Evolutionary conservation across 2,113 vertebrate genomes (phyloP).

Genomic region (Eulemur rufifrons): DNA sequence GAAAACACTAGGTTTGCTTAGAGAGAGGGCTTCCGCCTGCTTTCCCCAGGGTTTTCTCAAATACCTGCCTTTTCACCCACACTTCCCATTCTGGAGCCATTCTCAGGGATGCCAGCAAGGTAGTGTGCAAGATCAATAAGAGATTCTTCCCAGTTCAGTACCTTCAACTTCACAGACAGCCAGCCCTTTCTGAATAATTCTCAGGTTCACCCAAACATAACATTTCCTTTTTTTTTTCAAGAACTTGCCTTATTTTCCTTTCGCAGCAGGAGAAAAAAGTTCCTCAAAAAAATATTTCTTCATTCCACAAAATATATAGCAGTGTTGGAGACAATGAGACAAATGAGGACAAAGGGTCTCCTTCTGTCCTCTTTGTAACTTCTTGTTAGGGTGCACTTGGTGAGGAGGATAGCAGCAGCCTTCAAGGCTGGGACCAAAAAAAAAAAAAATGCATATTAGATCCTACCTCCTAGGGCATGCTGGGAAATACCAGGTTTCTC

Average conservation of each 20-base stretch:
- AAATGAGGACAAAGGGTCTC: background rate
- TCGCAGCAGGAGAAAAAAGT: background rate
- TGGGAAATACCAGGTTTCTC: background rate
- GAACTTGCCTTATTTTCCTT: background rate
- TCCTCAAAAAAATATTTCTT: background rate
- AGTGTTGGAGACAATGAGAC: background rate
- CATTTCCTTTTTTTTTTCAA: background rate
- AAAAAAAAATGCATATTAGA: fast-evolving
- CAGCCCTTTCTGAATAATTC: background rate
- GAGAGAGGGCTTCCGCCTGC: background rate
- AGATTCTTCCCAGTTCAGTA: background rate
- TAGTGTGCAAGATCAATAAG: background rate
- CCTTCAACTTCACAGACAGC: background rate
- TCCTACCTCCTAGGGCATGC: background rate
- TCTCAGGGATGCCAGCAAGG: background rate
- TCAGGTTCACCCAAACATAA: background rate
- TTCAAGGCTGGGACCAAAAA: background rate
- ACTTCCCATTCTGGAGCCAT: background rate
- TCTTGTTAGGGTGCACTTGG: background rate
- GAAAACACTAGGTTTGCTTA: background rate
- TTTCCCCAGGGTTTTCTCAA: background rate
- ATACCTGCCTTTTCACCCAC: background rate
- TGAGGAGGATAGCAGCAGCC: background rate
- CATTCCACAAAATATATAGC: background rate
- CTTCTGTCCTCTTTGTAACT: background rate